Base-by-base conservation (phyloP, 1,140 invertebrate species). In the Chrysoperla carnea region DNA sequence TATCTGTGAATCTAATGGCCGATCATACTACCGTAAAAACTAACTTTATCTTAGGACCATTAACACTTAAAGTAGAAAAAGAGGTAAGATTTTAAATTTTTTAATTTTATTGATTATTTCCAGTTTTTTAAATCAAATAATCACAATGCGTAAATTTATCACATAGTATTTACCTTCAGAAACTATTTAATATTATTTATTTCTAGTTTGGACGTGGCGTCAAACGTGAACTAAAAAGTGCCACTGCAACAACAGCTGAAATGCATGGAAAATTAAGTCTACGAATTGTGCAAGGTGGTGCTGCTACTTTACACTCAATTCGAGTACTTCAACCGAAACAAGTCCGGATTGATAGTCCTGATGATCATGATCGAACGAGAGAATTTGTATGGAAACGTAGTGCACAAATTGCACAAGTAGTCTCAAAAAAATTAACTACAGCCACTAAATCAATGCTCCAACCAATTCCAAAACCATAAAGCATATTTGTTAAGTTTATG, bases 321-420 rank as follows among this genome's bases (percentile, higher is more conserved):
- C 78, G 76, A 51, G 84, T 87, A 41, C 66, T 83, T 38, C 83
- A 86, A 54, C 84, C 84, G 4, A 86, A 84, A 67, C 82, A 87
- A 70, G 80, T 87, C 12, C 69, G 81, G 48, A 79, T 87, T 11
- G 82, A 86, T 47, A 84, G 80, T 60, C 62, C 69, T 28, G 77
- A 81, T 51, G 81, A 85, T 53, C 81, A 85, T 49, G 83, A 86
- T 57, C 73, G 81, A 52, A 86, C 82, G 5, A 69, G 80, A 39
- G 81, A 86, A 58, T 76, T 83, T 46, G 75, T 85, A 8, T 86
- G 84, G 82, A 76, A 73, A 49, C 70, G 78, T 48, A 85, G 81
- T 40, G 75, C 81, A 1, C 73, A 81, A 52, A 84, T 87, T 42
- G 82, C 84, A 11, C 76, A 81, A 48, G 69, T 87, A 8, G 83